Evolutionary conservation across 2,113 vertebrate species (phyloP), one percentile per base, ranked within the genome.

Genomic region (Rutilus rutilus): DNA sequence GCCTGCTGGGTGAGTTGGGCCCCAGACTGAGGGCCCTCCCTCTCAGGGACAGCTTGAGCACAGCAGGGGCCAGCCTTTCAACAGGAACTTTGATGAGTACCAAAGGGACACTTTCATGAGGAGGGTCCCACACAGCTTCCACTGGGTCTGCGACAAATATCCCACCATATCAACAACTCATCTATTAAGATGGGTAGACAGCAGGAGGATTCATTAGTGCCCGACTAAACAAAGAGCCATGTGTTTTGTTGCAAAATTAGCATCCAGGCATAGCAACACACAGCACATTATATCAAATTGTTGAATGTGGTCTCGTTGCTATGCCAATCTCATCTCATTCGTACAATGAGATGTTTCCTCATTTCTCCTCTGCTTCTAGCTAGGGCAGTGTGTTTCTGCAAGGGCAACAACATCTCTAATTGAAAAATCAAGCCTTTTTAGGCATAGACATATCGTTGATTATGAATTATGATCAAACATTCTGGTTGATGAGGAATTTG

Each of bases 191-290:
- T 36, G 19, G 60, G 50, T 73, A 54, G 76, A 36, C 62, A 78
- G 67, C 76, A 80, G 81, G 81, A 79, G n/a, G 9, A 73, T 39
- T 84, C 76, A 86, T 86, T 82, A 89, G 69, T 69, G 45, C 9
- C 19, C 42, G 6, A 47, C 30, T 23, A 47, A 36, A 54, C 42
- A 33, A 62, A 85, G 39, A 33, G 6, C 36, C 42, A 65, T 27
- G 59, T 80, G 36, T 80, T 80, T 45, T 64, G 27, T 21, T 33
- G 45, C 25, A 50, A 45, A 69, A 52, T 36, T 82, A 15, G 62
- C 62, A 52, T 52, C 15, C 27, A 52, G 36, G 62, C 62, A 67
- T 82, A 69, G 45, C 45, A 67, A 82, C 42, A 81, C 17, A 67
- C 45, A 57, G 50, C 50, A 11, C 23, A 19, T 23, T 57, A 59